Conservation (phyloP, 2,113 vertebrate genomes). For the Gallinago paraguaiae region DNA sequence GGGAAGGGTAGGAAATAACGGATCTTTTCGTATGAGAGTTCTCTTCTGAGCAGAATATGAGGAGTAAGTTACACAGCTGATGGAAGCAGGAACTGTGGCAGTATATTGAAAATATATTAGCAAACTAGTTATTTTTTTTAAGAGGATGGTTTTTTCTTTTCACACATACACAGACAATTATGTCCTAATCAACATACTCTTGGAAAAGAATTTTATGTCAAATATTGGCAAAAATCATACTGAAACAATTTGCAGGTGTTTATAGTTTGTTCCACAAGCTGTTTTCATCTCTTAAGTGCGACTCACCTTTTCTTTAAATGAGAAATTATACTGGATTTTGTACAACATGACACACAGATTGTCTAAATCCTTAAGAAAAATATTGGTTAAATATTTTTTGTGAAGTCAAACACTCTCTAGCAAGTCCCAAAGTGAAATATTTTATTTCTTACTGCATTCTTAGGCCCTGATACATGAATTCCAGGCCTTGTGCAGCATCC, state of each 20-base stretch:
- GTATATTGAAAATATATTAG: not conserved
- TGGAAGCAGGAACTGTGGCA: not conserved
- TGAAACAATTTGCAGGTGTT: not conserved
- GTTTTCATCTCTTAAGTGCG: constrained; percentile 23
- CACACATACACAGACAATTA: not conserved
- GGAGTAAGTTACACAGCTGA: not conserved
- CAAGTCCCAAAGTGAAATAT: not conserved
- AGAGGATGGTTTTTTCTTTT: not conserved
- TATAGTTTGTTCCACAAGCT: not conserved
- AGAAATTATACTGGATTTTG: constrained; percentile 35
- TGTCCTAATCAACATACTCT: not conserved
- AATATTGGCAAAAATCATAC: not conserved
- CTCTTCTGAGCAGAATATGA: not conserved
- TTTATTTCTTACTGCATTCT: constrained; percentile 1
- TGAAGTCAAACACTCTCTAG: not conserved
- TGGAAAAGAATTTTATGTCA: not conserved
- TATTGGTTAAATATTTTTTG: not conserved
- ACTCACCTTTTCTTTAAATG: constrained; percentile 42
- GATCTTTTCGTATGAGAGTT: constrained; percentile 8
- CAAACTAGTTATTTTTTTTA: not conserved
- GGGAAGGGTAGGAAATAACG: constrained; percentile 15
- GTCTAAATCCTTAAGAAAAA: constrained; percentile 27
- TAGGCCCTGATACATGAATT: not conserved
- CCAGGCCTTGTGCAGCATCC: not conserved
- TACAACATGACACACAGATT: not conserved